Percentiles rank a stretch among this genome's conserved stretches.
phyloP scores from a whole-genome alignment of 1,140 invertebrate genomes.

The Lucilia sericata region DNA sequence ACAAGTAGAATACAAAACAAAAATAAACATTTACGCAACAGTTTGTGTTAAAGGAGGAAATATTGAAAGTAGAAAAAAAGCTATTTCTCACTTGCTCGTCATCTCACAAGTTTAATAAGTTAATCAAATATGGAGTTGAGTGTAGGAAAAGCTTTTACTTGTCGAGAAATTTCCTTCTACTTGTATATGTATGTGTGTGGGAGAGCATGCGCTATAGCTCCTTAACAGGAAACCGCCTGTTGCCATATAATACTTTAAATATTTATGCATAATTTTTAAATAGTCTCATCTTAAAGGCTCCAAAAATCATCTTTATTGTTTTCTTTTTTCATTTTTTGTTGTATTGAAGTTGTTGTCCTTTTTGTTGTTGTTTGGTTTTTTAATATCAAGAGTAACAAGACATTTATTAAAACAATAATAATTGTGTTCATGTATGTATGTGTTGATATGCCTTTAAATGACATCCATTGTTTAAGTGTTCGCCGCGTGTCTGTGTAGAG shows the following conservation, averaged over 20 bases:
- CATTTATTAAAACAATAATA: not conserved
- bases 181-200: not conserved
- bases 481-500: not conserved
- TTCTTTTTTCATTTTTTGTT: not conserved
- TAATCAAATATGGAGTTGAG: not conserved
- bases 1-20: not conserved
- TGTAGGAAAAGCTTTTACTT: not conserved
- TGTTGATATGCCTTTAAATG: not conserved
- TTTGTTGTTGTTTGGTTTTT: not conserved
- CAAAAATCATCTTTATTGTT: not conserved
- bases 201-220: not conserved
- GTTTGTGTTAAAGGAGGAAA: not conserved
- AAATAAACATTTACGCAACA: conserved; percentile 43
- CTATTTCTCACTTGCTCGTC: not conserved
- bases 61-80: not conserved
- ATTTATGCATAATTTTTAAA: not conserved
- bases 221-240: conserved; percentile 34
- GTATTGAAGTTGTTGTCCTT: conserved; percentile 13
- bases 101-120: not conserved
- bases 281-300: not conserved
- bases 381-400: conserved; percentile 25
- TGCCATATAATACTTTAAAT: conserved; percentile 28
- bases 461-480: not conserved
- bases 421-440: not conserved
- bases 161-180: not conserved